Evolutionary conservation across 2,888 invertebrate genomes (phyloP), one percentile per base, ranked within the genome.

Genomic region (Volucella inanis): DNA sequence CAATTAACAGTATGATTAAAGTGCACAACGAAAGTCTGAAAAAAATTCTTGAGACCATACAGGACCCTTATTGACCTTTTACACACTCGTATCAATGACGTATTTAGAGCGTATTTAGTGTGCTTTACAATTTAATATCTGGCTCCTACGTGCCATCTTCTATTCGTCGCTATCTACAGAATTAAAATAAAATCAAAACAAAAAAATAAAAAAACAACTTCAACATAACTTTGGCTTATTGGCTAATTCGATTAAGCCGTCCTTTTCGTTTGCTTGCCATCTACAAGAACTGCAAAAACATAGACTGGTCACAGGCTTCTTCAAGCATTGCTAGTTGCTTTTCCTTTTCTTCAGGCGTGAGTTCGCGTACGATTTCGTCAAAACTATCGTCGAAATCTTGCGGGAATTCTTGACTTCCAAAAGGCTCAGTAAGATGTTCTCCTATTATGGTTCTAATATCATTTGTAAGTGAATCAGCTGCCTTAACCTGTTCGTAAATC

Each of bases 401-500:
- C 12, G 90, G 88, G 15, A 85, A 62, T 52, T 86, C 85, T 15
- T 88, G 88, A 1, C 88, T 88, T 38, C 81, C 84, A 81, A 15
- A 81, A 0, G 88, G 67, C 15, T 87, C 87, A 9, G 89, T 78
- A 55, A 90, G 70, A 0, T 89, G 89, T 89, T 96, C 92, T 0
- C 97, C 97, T 59, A 97, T 94, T 82, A 97, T 95, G 1, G 94
- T 91, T 70, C 96, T 93, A 67, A 97, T 94, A 84, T 94, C 94
- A 90, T 96, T 95, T 0, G 95, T 95, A 70, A 97, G 92, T 88
- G 95, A 94, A 1, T 94, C 94, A 0, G 95, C 94, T 12, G 94
- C 94, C 87, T 95, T 94, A 0, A 99, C 93, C 92, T 99, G 99
- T 88, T 96, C 94, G 92, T 96, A 98, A 88, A 99, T 98, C 9